These are phyloP conservation scores for Drosophila jambulina DNA, from an alignment of 1,140 invertebrate species.

Conservation along the genomic window DNA sequence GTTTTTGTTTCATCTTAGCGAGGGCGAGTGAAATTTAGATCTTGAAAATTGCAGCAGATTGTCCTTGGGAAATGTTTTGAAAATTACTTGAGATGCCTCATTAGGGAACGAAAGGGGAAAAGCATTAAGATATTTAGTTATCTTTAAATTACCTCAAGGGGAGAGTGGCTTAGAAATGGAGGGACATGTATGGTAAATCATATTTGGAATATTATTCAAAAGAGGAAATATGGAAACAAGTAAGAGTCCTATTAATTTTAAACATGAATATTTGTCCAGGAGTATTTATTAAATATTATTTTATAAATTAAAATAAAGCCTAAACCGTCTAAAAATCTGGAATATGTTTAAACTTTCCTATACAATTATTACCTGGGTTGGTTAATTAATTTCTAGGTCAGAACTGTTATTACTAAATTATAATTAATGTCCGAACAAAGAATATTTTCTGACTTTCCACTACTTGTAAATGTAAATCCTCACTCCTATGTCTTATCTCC, in stretches of 20 bases:
- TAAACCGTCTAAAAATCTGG: too few species aligned
- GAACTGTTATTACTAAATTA: not conserved
- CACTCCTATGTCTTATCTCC: not conserved
- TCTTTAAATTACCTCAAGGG: not conserved
- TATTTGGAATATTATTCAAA: not conserved
- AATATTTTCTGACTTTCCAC: not conserved
- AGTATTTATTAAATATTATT: not conserved
- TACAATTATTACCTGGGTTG: not conserved
- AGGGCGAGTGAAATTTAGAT: constrained; percentile 42
- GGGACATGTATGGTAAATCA: not conserved
- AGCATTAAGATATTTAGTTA: not conserved
- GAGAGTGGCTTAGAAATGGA: not conserved
- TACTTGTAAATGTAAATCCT: not conserved
- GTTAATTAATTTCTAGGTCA: too few species aligned
- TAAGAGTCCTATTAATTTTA: not conserved
- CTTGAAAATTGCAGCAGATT: constrained; percentile 43
- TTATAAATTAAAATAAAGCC: not conserved
- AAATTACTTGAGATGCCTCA: constrained; percentile 31
- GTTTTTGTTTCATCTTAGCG: constrained; percentile 37
- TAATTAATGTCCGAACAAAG: not conserved
- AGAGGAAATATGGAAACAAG: too few species aligned
- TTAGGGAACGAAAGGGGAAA: constrained; percentile 5
- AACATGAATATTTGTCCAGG: not conserved
- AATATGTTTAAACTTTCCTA: too few species aligned
- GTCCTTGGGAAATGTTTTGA: constrained; percentile 9